Evolutionary conservation across 2,113 vertebrate genomes (phyloP).

Genomic region (Ranitomeya variabilis): DNA sequence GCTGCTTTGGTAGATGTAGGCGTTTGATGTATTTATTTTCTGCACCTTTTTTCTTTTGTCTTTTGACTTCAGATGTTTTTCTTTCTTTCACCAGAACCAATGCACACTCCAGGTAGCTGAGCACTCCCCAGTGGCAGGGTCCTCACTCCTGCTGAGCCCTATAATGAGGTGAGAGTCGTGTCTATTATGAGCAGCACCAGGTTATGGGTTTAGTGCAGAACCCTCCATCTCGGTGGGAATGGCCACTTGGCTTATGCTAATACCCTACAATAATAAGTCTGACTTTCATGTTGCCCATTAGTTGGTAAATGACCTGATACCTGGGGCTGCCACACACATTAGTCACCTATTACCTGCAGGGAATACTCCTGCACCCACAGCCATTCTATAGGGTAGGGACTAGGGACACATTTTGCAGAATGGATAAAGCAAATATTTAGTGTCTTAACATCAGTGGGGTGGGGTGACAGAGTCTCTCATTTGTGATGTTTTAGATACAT

Average conservation of each 20-base stretch:
- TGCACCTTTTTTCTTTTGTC: conserved; percentile 33
- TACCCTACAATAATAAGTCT: conserved; percentile 6
- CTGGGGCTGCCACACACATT: conserved; percentile 33
- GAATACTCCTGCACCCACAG: not conserved
- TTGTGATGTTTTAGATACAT: not conserved
- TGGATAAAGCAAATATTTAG: conserved; percentile 39
- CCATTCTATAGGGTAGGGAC: not conserved
- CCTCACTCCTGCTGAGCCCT: not conserved
- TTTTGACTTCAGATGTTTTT: not conserved
- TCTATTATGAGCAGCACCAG: not conserved
- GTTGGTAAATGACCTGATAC: conserved; percentile 38
- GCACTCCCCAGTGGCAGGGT: not conserved
- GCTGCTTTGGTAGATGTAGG: not conserved
- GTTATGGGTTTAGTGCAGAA: conserved; percentile 48
- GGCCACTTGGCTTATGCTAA: conserved; percentile 46
- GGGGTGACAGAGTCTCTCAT: not conserved
- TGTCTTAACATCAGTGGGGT: not conserved
- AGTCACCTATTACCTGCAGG: conserved; percentile 46
- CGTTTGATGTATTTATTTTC: conserved; percentile 29
- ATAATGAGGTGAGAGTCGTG: conserved; percentile 34
- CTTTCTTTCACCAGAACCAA: not conserved
- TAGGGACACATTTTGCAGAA: conserved; percentile 25
- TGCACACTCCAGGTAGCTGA: conserved; percentile 25
- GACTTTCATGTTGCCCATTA: conserved; percentile 49
- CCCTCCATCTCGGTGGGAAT: conserved; percentile 30